Evolutionary conservation across 2,888 invertebrate species (phyloP), one percentile per base, ranked within the genome.

Genomic region (Oscheius onirici): DNA sequence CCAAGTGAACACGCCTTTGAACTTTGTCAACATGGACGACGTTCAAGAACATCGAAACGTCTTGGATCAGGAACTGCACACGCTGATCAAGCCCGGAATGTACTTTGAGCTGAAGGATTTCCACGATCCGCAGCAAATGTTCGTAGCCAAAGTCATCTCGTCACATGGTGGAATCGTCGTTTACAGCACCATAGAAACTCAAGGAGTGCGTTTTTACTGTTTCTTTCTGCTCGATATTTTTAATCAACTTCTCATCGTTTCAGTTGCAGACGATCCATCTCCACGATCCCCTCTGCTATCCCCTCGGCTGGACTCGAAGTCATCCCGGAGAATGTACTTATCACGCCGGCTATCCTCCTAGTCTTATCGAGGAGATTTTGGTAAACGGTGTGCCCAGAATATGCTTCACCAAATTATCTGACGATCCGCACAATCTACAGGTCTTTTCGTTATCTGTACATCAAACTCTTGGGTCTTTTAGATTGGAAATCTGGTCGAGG

Each of bases 101-200:
- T 69, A 58, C 26, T 69, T 69, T 17, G 69, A 69, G 41, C 17
- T 69, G 10, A 22, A 34, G 17, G 60, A 69, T 20, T 6, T 44
- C 20, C 22, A 24, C 11, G 20, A 20, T 11, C 69, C 69, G 1
- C 20, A 20, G 13, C n/a, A n/a, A n/a, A 24, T 69, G 17, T 15
- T 6, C 8, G 20, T 69, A 10, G 69, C 22, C 11, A 60, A 69
- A 40, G 69, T 69, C 0, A 8, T 49, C n/a, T 22, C n/a, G 8
- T 34, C 22, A 24, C 11, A 52, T 44, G 44, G 69, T 22, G 69
- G 69, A 3, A 49, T 69, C 17, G 40, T 69, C 11, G 22, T 46
- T 17, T 69, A 58, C 54, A 24, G 17, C 20, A 24, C 20, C 13
- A 10, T 40, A 6, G 22, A n/a, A 10, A 15, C 20, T 40, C 43